These are phyloP conservation scores for Hypomecis atomaria DNA, from an alignment of 2,888 invertebrate species.

Conservation along the genomic window DNA sequence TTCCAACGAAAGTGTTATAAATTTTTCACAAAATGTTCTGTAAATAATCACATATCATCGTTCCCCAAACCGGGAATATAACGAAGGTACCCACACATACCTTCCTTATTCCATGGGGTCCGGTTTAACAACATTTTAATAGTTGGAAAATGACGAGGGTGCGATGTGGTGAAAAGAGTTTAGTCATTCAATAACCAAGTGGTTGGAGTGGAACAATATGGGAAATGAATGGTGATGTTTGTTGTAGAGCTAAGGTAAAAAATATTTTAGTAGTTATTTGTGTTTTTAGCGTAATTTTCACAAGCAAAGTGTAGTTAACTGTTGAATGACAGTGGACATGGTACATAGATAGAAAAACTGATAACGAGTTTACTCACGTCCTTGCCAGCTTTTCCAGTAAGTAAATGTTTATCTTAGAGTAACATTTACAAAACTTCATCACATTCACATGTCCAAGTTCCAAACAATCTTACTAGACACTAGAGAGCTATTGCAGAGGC, in stretches of 20 bases:
- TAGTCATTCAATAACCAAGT: slow-evolving; percentile 27
- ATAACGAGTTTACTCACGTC: no score
- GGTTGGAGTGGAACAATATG: slow-evolving; percentile 17
- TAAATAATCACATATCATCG: neutral
- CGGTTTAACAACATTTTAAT: slow-evolving; percentile 24
- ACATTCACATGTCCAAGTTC: no score
- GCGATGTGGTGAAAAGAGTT: slow-evolving; percentile 13
- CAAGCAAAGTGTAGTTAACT: no score
- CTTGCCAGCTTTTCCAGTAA: no score
- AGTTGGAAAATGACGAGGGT: slow-evolving; percentile 30
- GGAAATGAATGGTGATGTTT: neutral
- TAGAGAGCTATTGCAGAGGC: no score
- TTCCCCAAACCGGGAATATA: slow-evolving; percentile 4
- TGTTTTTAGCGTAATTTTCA: no score
- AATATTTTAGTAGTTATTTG: neutral
- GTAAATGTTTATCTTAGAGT: no score
- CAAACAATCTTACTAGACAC: no score
- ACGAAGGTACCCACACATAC: slow-evolving; percentile 11
- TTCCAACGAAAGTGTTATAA: no score
- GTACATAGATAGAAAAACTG: no score
- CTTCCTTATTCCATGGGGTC: slow-evolving; percentile 16
- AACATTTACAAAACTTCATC: no score
- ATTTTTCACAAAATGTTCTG: neutral
- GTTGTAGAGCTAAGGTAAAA: neutral
- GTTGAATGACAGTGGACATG: no score